Conservation (phyloP, 2,888 invertebrate species). For the Melipona bicolor region DNA sequence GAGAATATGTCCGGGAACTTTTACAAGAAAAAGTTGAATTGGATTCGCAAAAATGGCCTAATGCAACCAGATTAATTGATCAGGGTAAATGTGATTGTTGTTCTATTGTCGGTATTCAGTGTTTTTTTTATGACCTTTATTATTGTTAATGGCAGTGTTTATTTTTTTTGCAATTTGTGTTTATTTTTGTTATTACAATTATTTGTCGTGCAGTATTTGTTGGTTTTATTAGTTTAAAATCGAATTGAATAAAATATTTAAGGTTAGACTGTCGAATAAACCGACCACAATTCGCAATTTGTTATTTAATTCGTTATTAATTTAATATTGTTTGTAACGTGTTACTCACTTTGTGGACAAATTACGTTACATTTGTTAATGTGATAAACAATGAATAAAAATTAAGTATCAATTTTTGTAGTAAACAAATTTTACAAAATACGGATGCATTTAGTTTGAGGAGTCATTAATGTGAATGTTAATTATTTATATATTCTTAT, state of each 20-base stretch:
- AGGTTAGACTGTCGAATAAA: constrained; percentile 1
- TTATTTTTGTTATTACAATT: not conserved
- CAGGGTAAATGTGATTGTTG: constrained; percentile 86
- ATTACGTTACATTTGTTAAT: not conserved
- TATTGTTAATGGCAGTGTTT: constrained; percentile 9
- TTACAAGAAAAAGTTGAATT: constrained; percentile 89
- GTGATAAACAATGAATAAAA: not conserved
- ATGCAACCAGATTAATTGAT: constrained; percentile 89
- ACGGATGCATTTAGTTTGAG: not conserved
- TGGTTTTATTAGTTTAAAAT: not conserved
- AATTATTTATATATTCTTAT: not conserved
- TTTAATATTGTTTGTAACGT: not conserved
- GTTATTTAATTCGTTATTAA: not conserved
- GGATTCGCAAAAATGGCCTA: constrained; percentile 87
- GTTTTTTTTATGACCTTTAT: not conserved
- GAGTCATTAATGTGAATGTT: not conserved
- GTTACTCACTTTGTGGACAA: not conserved
- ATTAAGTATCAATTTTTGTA: not conserved
- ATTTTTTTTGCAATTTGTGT: not conserved
- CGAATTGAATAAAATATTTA: not conserved
- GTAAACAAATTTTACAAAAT: not conserved
- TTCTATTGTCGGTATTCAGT: not conserved
- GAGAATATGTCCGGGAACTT: constrained; percentile 91
- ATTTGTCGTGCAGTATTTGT: not conserved
- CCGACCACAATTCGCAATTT: not conserved